These are phyloP conservation scores for Metalampra italica DNA, from an alignment of 2,888 invertebrate species.

Conservation along the genomic window DNA sequence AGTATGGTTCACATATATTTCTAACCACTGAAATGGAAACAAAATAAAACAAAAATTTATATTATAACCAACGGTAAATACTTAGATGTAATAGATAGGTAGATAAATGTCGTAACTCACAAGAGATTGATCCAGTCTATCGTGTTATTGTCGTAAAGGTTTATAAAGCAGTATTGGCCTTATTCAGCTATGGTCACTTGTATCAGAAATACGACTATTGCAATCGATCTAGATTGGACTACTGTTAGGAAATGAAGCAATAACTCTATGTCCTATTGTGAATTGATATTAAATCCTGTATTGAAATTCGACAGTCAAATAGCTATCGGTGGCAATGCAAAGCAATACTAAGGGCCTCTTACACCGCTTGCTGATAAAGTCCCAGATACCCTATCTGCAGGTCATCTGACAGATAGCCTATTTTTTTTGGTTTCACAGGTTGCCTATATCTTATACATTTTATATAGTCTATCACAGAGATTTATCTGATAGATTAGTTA, in stretches of 20 bases:
- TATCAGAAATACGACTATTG: conserved; percentile 1
- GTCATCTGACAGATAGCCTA: too few relatives aligned
- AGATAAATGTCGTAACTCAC: background rate
- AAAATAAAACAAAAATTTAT: too few relatives aligned
- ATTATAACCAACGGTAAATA: too few relatives aligned
- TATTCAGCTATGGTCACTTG: conserved; percentile 17
- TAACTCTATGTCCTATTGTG: conserved; percentile 6
- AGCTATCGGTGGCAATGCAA: background rate
- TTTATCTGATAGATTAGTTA: too few relatives aligned
- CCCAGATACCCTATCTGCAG: too few relatives aligned
- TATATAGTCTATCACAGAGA: too few relatives aligned
- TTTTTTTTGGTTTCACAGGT: too few relatives aligned
- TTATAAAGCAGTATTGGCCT: conserved; percentile 9
- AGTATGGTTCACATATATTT: too few relatives aligned
- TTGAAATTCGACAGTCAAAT: background rate
- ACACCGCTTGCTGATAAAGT: too few relatives aligned
- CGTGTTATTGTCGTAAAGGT: background rate
- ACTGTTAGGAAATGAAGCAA: conserved; percentile 9
- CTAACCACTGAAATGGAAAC: too few relatives aligned
- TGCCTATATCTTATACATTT: too few relatives aligned
- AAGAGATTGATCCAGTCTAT: background rate
- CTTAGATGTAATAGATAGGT: background rate
- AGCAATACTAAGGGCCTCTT: too few relatives aligned
- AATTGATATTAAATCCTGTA: background rate
- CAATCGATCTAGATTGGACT: conserved; percentile 8